Conservation (phyloP, 2,113 vertebrate species). For the Chaetura pelagica region DNA sequence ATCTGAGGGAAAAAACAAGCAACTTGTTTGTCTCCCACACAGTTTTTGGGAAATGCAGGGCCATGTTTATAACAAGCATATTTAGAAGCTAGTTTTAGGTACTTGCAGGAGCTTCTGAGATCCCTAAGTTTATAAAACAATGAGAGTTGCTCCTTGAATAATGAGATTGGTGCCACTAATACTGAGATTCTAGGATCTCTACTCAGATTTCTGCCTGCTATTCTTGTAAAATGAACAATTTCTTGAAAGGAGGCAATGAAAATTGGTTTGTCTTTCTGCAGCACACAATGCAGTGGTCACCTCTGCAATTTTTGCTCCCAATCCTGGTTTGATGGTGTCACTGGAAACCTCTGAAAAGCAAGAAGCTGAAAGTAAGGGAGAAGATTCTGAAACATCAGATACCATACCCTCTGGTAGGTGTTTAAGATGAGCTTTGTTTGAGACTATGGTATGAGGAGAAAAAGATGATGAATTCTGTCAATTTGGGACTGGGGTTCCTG, state of each 20-base stretch:
- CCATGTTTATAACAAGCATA: background rate
- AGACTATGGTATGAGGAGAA: background rate
- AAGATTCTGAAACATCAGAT: slow-evolving; percentile 83
- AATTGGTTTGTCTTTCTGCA: slow-evolving; percentile 61
- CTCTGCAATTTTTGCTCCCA: slow-evolving; percentile 95
- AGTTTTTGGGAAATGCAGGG: background rate
- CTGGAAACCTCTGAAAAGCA: slow-evolving; percentile 87
- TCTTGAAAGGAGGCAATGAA: slow-evolving; percentile 5
- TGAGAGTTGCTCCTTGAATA: background rate
- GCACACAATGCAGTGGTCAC: slow-evolving; percentile 98
- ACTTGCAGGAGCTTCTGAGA: background rate
- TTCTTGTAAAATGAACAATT: background rate
- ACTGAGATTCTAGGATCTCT: background rate
- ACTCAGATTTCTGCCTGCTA: background rate
- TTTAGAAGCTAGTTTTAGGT: background rate
- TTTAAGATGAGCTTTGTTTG: background rate
- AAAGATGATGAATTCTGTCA: background rate
- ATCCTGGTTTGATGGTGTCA: slow-evolving; percentile 91
- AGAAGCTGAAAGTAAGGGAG: slow-evolving; percentile 83
- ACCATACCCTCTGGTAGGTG: slow-evolving; percentile 88
- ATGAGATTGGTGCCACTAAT: background rate
- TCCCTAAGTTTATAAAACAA: background rate
- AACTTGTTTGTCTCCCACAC: background rate
- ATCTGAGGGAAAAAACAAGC: background rate
- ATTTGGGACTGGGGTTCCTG: background rate